Conservation (phyloP, 2,113 vertebrate genomes). For the Megalops atlanticus region DNA sequence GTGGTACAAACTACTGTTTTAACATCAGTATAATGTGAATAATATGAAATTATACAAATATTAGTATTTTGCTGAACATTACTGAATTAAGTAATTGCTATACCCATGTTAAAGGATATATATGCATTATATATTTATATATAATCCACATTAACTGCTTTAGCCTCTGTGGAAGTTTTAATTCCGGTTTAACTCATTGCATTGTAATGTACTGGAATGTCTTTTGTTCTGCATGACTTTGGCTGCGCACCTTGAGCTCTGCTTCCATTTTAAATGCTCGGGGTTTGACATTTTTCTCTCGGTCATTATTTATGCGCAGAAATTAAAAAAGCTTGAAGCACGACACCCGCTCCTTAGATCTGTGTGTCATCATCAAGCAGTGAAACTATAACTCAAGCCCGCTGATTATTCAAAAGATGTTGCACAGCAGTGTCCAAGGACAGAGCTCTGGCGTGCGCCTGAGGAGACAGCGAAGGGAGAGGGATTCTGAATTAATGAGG, state of each 20-base stretch:
- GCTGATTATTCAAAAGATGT: constrained; percentile 54
- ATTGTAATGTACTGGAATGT: not conserved
- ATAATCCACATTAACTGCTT: no score
- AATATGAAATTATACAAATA: no score
- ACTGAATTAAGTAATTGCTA: no score
- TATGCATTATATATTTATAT: no score
- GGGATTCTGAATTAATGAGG: constrained; percentile 44
- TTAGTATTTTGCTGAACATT: no score
- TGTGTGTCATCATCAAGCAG: constrained; percentile 38
- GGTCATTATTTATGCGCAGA: constrained; percentile 41
- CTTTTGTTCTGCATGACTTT: constrained; percentile 18
- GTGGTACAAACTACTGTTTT: no score
- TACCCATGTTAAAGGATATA: no score
- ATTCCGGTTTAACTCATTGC: not conserved
- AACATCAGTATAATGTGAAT: no score
- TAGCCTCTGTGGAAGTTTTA: no score
- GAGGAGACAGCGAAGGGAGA: constrained; percentile 16
- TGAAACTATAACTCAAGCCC: constrained; percentile 52
- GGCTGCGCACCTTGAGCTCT: constrained; percentile 5
- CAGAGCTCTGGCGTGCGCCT: constrained; percentile 35
- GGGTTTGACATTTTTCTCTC: constrained; percentile 14
- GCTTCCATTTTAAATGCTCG: constrained; percentile 24
- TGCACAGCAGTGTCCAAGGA: constrained; percentile 49
- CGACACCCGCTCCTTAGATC: constrained; percentile 37
- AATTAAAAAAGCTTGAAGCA: constrained; percentile 24